Evolutionary conservation across 2,797 vertebrate species (phyloP).

Genomic region (Chelidonichthys spinosus): DNA sequence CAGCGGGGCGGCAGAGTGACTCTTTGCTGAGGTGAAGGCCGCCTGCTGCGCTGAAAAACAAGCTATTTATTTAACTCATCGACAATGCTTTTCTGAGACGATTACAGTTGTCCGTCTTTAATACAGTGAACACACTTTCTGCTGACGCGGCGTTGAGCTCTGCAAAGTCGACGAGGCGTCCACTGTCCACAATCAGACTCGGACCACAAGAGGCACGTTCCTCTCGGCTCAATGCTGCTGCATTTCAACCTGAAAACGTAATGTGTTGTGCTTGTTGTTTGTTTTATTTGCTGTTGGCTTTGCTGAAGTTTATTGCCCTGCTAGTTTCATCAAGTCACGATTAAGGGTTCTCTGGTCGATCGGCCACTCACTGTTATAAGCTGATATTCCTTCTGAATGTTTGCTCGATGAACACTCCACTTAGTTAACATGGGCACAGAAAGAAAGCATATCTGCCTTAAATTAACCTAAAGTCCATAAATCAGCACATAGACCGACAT

Average conservation of each 20-base stretch:
- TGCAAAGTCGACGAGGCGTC: neutral
- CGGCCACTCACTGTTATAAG: neutral
- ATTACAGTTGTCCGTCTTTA: constrained; percentile 7
- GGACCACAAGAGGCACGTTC: neutral
- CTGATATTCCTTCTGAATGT: neutral
- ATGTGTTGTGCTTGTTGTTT: neutral
- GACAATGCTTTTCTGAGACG: neutral
- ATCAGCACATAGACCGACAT: neutral
- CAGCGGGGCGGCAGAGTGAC: constrained; percentile 16
- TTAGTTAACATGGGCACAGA: rapidly evolving
- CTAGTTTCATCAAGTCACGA: neutral
- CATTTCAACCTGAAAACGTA: neutral
- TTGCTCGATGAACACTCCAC: neutral
- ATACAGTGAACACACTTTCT: neutral
- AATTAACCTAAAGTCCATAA: neutral
- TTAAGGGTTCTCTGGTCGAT: neutral
- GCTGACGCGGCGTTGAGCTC: neutral
- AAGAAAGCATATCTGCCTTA: neutral
- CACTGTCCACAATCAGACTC: neutral
- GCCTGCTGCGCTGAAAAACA: constrained; percentile 7
- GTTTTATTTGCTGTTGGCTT: neutral
- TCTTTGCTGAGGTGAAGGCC: constrained; percentile 6
- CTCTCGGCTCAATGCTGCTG: neutral
- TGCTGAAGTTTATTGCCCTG: neutral
- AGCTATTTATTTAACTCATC: constrained; percentile 15